Evolutionary conservation across 1,140 invertebrate genomes (phyloP).

Genomic region (Dysdera silvatica): DNA sequence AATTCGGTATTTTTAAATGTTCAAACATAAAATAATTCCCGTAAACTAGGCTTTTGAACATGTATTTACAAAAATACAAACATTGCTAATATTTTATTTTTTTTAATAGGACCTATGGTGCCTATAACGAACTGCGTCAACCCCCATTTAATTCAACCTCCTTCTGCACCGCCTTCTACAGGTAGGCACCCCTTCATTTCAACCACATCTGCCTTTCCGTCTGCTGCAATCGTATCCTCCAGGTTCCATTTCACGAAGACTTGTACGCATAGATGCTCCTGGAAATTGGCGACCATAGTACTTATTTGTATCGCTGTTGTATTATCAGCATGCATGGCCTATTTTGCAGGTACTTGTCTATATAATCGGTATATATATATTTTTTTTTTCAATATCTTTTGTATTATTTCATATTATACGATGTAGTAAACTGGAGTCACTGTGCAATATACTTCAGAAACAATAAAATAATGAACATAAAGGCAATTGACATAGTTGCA

Average conservation of each 20-base stretch:
- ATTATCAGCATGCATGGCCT: constrained; percentile 68
- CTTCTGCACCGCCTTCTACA: constrained; percentile 14
- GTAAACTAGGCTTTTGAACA: no score
- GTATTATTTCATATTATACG: no score
- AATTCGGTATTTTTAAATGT: no score
- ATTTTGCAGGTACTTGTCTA: constrained; percentile 72
- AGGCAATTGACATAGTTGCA: no score
- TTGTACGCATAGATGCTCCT: constrained; percentile 65
- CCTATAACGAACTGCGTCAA: constrained; percentile 32
- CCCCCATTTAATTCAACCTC: constrained; percentile 31
- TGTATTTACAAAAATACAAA: no score
- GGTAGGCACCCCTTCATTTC: constrained; percentile 10
- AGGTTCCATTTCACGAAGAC: constrained; percentile 81
- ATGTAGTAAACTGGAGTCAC: no score
- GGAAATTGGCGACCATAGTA: constrained; percentile 79
- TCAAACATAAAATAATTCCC: no score
- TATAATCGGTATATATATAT: no score
- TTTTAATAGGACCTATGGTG: constrained; percentile 33
- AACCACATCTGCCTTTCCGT: constrained; percentile 15
- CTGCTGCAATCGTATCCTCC: constrained; percentile 40
- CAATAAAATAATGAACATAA: no score
- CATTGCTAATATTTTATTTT: no score
- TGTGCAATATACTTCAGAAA: no score
- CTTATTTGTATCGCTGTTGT: constrained; percentile 72
- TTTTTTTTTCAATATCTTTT: no score